Evolutionary conservation across 2,888 invertebrate genomes (phyloP).

Genomic region (Blomia tropicalis): DNA sequence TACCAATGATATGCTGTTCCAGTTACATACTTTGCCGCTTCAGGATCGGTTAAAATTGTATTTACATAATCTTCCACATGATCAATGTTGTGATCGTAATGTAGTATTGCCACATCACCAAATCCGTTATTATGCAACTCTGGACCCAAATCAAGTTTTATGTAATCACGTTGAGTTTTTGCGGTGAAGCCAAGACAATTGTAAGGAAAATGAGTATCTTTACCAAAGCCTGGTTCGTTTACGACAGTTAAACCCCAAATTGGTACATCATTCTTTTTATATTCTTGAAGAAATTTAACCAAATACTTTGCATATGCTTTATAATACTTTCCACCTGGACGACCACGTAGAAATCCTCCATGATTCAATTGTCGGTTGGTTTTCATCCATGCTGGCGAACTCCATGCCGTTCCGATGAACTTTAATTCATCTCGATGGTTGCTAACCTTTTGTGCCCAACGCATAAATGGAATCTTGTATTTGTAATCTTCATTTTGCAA

Average conservation of each 20-base stretch:
- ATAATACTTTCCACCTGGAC: conserved; percentile 42
- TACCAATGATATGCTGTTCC: conserved; percentile 76
- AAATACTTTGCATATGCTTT: conserved; percentile 37
- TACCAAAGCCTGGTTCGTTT: conserved; percentile 56
- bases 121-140: conserved; percentile 45
- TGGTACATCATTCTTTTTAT: conserved; percentile 45
- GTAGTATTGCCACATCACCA: conserved; percentile 50
- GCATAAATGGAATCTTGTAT: too few species aligned
- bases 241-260: conserved; percentile 70
- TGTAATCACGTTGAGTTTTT: conserved; percentile 46
- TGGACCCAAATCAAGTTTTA: conserved; percentile 56
- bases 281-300: conserved; percentile 37
- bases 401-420: conserved; percentile 42
- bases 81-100: conserved; percentile 48
- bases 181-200: conserved; percentile 16
- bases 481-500: conserved; percentile 50
- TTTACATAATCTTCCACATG: not conserved
- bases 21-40: conserved; percentile 40
- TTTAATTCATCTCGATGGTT: too few species aligned
- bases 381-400: conserved; percentile 45
- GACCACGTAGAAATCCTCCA: conserved; percentile 35
- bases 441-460: too few species aligned
- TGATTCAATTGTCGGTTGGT: conserved; percentile 39
- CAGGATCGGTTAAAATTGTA: conserved; percentile 31
- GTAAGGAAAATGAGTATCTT: conserved; percentile 40